These are phyloP conservation scores for Acridotheres tristis DNA, from an alignment of 2,797 vertebrate genomes.

Conservation along the genomic window DNA sequence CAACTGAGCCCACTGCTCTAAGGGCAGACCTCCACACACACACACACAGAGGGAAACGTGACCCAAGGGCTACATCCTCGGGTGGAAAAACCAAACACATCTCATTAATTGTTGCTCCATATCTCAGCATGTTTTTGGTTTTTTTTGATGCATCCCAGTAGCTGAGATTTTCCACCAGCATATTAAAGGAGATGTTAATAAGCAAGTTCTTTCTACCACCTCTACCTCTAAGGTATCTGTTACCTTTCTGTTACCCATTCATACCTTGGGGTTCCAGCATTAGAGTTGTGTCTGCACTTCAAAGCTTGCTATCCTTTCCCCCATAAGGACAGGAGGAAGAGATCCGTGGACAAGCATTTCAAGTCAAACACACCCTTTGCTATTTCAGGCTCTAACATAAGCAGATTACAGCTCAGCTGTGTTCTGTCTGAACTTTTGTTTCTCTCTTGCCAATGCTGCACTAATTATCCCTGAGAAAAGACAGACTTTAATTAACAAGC, in stretches of 20 bases:
- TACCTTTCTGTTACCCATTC: background rate
- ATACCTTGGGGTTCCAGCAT: background rate
- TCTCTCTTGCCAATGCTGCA: background rate
- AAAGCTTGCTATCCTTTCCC: background rate
- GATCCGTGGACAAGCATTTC: background rate
- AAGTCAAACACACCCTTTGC: slow-evolving; percentile 9
- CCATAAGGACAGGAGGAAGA: background rate
- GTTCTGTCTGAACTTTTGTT: slow-evolving; percentile 17
- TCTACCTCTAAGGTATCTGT: background rate
- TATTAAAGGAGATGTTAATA: background rate
- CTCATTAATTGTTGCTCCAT: background rate
- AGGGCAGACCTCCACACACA: background rate
- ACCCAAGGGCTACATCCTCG: background rate
- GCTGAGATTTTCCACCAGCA: background rate
- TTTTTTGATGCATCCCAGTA: background rate
- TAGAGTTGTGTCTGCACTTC: background rate
- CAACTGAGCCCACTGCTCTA: background rate
- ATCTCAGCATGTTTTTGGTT: background rate
- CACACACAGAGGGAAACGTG: background rate
- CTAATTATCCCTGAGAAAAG: slow-evolving; percentile 55
- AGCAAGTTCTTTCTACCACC: background rate
- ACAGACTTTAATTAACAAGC: slow-evolving; percentile 31
- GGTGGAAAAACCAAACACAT: background rate
- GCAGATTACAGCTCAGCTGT: slow-evolving; percentile 27
- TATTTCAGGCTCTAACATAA: slow-evolving; percentile 29